Evolutionary conservation across 2,113 vertebrate species (phyloP).

Genomic region (Arizona elegans): DNA sequence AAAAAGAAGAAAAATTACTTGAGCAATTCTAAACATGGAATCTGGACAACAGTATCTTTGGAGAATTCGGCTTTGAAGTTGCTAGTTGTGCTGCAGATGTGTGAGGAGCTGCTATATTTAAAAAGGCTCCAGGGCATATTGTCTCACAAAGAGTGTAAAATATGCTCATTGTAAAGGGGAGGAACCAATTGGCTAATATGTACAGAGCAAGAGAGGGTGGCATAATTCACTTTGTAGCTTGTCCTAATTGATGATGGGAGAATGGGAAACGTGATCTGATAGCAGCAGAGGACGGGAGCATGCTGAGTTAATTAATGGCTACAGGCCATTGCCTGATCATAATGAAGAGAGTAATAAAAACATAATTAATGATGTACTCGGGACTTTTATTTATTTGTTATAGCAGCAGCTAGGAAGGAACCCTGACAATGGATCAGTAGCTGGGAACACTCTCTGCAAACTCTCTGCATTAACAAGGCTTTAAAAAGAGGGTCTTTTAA

Average conservation of each 20-base stretch:
- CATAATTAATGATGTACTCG: slow-evolving; percentile 41
- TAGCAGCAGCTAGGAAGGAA: slow-evolving; percentile 39
- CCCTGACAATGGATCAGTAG: neutral
- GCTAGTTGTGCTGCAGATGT: slow-evolving; percentile 14
- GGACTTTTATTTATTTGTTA: slow-evolving; percentile 52
- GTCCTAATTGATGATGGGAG: slow-evolving; percentile 43
- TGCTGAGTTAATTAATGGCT: slow-evolving; percentile 49
- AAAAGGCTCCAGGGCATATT: slow-evolving; percentile 48
- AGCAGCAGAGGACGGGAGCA: slow-evolving; percentile 44
- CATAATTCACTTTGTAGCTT: slow-evolving; percentile 47
- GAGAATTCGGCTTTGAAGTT: slow-evolving; percentile 50
- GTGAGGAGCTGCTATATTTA: slow-evolving; percentile 43
- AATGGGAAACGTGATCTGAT: slow-evolving; percentile 50
- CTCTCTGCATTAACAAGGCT: neutral
- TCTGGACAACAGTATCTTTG: slow-evolving; percentile 32
- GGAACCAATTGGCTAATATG: slow-evolving; percentile 38
- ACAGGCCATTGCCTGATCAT: slow-evolving; percentile 51
- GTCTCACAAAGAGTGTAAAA: slow-evolving; percentile 55
- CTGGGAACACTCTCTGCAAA: neutral
- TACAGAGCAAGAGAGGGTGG: slow-evolving; percentile 33
- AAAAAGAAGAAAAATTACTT: neutral
- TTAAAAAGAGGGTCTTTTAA: neutral
- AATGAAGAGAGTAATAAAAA: slow-evolving; percentile 53
- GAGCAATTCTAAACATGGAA: slow-evolving; percentile 31
- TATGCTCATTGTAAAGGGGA: slow-evolving; percentile 56